A percentile compares a stretch with the other conserved stretches of the same genome.
These are phyloP conservation scores for Callithrix jacchus DNA, from an alignment of 2,113 vertebrate species.

Conservation along the genomic window DNA sequence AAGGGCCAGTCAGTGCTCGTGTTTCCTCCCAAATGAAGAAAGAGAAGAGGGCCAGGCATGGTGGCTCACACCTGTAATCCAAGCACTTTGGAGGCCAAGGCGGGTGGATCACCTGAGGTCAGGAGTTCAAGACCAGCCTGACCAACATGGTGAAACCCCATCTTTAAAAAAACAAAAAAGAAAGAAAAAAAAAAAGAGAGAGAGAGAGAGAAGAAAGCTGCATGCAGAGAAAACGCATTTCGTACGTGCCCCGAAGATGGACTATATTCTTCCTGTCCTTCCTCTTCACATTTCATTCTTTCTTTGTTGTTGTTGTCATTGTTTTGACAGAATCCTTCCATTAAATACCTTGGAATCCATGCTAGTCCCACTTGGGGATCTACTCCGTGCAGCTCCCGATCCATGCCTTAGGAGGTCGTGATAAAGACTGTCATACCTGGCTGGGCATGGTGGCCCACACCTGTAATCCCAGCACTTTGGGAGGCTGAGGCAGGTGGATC, in stretches of 20 bases:
- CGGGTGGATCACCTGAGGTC: too few species aligned
- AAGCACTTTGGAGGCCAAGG: too few species aligned
- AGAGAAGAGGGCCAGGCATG: not conserved
- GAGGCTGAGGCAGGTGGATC: too few species aligned
- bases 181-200: too few species aligned
- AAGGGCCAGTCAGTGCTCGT: not conserved
- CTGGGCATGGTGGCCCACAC: too few species aligned
- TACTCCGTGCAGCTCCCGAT: not conserved
- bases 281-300: not conserved
- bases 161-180: too few species aligned
- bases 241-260: rapidly evolving
- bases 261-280: not conserved
- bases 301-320: not conserved
- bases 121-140: too few species aligned
- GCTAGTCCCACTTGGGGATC: not conserved
- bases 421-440: not conserved
- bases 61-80: too few species aligned
- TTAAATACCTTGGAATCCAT: not conserved
- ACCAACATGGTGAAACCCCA: too few species aligned
- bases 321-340: not conserved
- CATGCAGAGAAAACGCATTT: rapidly evolving
- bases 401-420: rapidly evolving
- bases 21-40: not conserved
- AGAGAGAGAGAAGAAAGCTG: rapidly evolving
- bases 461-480: too few species aligned